Base-by-base conservation (phyloP, 2,888 invertebrate genomes). In the Tipula lateralis region DNA sequence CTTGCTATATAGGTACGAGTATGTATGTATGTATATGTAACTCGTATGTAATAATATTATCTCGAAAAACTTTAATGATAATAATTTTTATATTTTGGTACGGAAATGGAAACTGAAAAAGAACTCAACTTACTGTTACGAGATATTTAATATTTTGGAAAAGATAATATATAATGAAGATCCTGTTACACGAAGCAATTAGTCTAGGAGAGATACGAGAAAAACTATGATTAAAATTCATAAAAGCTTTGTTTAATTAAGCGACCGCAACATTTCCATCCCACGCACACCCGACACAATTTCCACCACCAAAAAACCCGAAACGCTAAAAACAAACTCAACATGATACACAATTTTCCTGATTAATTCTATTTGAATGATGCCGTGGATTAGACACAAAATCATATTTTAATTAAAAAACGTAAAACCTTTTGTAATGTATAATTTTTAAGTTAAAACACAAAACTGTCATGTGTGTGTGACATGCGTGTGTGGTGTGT, bases 131-230 rank as follows among this genome's bases (percentile, higher is more conserved):
- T 66, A 66, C 66, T 66, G 66, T 66, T 66, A 39, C 44, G 3
- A 4, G 3, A 3, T 16, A 50, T 16, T 19, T 16, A 6, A 16
- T 4, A 6, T 50, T 50, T 66, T 66, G 66, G 66, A 66, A 66
- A n/a, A 66, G 66, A 66, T 66, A 66, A 66, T 66, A n/a, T 66
- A 66, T 66, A 66, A 24, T 66, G 66, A 66, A 66, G 66, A 66
- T 66, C 66, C 66, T 66, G 66, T 66, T 66, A 66, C 66, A 66
- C 66, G 66, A 66, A 66, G 66, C 66, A 66, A 66, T 66, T 66
- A 66, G 66, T 24, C 7, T 9, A 24, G 66, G 1, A 66, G 66
- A 24, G 66, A 66, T 19, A 9, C 66, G 19, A 13, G 24, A 3
- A 24, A 66, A 66, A 66, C 24, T 66, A 66, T 66, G 66, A 66